phyloP scores from a whole-genome alignment of 2,797 vertebrate species.

The Catostomus latipinnis region DNA sequence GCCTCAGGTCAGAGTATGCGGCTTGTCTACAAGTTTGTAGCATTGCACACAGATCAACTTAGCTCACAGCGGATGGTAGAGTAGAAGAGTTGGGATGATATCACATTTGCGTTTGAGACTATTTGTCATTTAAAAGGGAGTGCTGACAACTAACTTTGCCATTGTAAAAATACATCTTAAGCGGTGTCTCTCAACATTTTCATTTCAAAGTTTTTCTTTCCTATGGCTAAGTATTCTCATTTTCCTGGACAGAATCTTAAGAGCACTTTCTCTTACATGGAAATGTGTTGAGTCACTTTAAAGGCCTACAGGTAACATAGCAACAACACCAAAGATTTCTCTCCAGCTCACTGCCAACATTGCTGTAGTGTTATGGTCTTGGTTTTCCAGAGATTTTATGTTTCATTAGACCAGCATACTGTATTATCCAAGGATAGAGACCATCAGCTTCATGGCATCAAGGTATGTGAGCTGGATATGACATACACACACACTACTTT shows the following conservation, averaged over 20 bases:
- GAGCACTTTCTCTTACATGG: neutral
- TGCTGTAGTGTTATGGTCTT: conserved; percentile 35
- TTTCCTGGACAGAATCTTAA: conserved; percentile 6
- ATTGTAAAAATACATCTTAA: neutral
- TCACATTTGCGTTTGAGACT: neutral
- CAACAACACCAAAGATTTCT: conserved; percentile 1
- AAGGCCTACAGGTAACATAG: neutral
- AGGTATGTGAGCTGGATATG: conserved; percentile 20
- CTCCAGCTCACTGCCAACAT: neutral
- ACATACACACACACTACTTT: conserved; percentile 12
- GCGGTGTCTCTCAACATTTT: neutral
- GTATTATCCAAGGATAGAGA: conserved; percentile 26
- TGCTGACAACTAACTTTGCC: neutral
- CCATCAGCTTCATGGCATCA: conserved; percentile 9
- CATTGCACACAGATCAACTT: neutral
- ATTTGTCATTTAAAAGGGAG: neutral
- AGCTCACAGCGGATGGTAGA: neutral
- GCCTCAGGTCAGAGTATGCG: neutral
- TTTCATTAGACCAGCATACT: conserved; percentile 50
- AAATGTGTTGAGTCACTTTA: conserved; percentile 30
- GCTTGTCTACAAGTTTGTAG: neutral
- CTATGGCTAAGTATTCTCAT: neutral
- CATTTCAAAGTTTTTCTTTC: neutral
- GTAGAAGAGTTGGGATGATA: conserved; percentile 3
- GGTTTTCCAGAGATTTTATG: conserved; percentile 52